A percentile compares a stretch with the other conserved stretches of the same genome.
These are phyloP conservation scores for Scrobipalpa costella DNA, from an alignment of 2,888 invertebrate genomes.

Conservation along the genomic window DNA sequence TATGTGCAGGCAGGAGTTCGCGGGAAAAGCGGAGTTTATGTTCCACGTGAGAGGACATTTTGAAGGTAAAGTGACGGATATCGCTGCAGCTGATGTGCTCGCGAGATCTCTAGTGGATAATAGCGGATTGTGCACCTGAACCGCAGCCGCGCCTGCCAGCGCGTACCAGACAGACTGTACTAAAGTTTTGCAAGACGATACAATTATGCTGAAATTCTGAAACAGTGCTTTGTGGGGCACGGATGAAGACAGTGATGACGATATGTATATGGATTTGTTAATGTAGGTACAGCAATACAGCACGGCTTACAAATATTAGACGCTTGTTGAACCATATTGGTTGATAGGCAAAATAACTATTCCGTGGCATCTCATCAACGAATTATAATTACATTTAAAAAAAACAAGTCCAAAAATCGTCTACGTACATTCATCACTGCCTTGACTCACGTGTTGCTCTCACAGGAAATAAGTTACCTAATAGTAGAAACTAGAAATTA, in stretches of 20 bases:
- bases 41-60: slow-evolving; percentile 85
- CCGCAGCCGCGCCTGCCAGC: slow-evolving; percentile 66
- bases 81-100: slow-evolving; percentile 76
- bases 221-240: slow-evolving; percentile 31
- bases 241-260: slow-evolving; percentile 17
- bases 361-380: background rate
- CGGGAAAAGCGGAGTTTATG: slow-evolving; percentile 85
- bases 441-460: background rate
- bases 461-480: background rate
- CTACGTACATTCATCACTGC: background rate
- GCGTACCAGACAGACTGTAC: slow-evolving; percentile 67
- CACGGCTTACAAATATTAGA: background rate
- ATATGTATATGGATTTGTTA: slow-evolving; percentile 8
- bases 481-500: background rate
- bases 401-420: too few species aligned
- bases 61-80: slow-evolving; percentile 78
- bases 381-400: too few species aligned
- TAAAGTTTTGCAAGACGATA: slow-evolving; percentile 71
- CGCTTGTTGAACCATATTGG: background rate
- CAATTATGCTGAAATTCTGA: slow-evolving; percentile 75
- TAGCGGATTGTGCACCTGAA: slow-evolving; percentile 80
- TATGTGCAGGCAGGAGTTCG: slow-evolving; percentile 85
- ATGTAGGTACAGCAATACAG: background rate
- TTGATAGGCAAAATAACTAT: background rate
- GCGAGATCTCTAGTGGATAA: slow-evolving; percentile 78